Evolutionary conservation across 2,113 vertebrate species (phyloP).

Genomic region (Bungarus multicinctus): DNA sequence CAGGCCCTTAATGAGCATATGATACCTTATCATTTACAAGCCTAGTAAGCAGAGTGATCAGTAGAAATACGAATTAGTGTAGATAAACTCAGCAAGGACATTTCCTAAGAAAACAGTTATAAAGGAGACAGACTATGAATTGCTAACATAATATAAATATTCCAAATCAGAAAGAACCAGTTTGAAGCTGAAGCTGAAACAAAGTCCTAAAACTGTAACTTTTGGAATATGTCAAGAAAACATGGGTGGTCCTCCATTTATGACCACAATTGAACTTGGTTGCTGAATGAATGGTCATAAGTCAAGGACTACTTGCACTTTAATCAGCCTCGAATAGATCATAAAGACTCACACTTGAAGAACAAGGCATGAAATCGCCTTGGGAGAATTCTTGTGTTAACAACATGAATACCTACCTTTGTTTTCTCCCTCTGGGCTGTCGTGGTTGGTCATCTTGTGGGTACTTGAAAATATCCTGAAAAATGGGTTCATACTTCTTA

Average conservation of each 20-base stretch:
- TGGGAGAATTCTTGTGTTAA: background rate
- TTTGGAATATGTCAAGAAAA: background rate
- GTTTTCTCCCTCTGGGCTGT: constrained; percentile 88
- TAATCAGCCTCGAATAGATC: no score
- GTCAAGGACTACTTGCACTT: no score
- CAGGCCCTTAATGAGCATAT: background rate
- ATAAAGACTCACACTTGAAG: no score
- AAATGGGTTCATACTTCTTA: constrained; percentile 94
- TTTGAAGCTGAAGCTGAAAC: background rate
- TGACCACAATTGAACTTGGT: background rate
- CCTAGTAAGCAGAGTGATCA: background rate
- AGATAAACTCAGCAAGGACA: background rate
- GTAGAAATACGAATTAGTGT: background rate
- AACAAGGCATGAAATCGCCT: background rate
- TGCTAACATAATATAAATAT: background rate
- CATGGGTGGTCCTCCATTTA: background rate
- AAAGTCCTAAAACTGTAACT: background rate
- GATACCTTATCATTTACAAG: background rate
- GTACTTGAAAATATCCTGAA: constrained; percentile 87
- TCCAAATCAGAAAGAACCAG: background rate
- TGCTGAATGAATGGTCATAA: no score
- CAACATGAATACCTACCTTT: constrained; percentile 71
- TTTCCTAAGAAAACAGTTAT: background rate
- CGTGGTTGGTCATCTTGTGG: constrained; percentile 86
- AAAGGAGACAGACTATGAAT: background rate